phyloP scores from a whole-genome alignment of 2,797 vertebrate species.

The Parotocinclus haroldoi region DNA sequence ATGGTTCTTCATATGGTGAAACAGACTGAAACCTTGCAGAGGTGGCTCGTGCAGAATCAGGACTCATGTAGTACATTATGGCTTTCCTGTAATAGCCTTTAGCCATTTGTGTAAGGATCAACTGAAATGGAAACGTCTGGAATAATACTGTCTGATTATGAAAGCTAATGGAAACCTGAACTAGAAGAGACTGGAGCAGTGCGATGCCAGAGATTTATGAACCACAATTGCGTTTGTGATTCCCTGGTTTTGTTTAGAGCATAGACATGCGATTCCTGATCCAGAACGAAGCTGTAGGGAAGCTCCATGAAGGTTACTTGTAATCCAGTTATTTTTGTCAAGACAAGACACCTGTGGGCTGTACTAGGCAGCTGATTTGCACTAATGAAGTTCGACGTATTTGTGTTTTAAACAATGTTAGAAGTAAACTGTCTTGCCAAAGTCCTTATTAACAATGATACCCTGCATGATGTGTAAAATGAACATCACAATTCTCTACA shows the following conservation, averaged over 20 bases:
- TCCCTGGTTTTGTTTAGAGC: too few relatives aligned
- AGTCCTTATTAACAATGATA: too few relatives aligned
- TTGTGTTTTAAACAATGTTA: neutral
- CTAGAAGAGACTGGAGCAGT: neutral
- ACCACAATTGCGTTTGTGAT: too few relatives aligned
- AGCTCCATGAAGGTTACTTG: too few relatives aligned
- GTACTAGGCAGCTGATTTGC: neutral
- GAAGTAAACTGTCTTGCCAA: neutral
- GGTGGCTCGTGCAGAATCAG: slow-evolving; percentile 15
- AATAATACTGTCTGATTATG: slow-evolving; percentile 20
- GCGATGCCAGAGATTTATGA: neutral
- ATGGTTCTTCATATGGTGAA: slow-evolving; percentile 10
- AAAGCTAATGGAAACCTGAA: slow-evolving; percentile 9
- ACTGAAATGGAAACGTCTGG: slow-evolving; percentile 24
- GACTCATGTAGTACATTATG: slow-evolving; percentile 4
- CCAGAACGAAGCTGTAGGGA: too few relatives aligned
- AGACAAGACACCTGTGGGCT: neutral
- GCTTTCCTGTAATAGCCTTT: slow-evolving; percentile 4
- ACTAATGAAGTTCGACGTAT: too few relatives aligned
- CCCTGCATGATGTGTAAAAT: too few relatives aligned
- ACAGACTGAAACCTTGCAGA: slow-evolving; percentile 9
- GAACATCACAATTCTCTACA: too few relatives aligned
- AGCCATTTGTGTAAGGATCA: slow-evolving; percentile 17
- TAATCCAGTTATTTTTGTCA: too few relatives aligned
- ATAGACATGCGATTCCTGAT: too few relatives aligned